Base-by-base conservation (phyloP, 2,113 vertebrate genomes). In the Hyla sarda region DNA sequence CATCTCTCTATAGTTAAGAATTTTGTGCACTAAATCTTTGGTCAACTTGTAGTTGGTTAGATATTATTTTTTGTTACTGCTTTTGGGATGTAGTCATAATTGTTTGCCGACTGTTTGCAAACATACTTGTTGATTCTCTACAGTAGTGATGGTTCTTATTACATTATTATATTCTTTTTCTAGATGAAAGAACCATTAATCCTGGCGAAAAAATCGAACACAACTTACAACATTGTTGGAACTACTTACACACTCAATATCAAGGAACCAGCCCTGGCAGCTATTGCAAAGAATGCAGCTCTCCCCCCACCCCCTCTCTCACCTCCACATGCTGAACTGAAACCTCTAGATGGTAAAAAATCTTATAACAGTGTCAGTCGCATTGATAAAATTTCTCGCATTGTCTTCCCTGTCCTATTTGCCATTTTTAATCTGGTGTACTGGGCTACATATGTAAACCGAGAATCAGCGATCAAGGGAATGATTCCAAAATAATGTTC, bases 331-430 rank as follows among this genome's bases (percentile, higher is more conserved):
- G 88, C 97, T 90, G 98, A 97, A 30, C 97, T 98, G 82, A 97
- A 96, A 82, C 94, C 97, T 30, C 92, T 93, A 30, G 97, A 99
- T 85, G 96, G 94, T 89, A 97, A 95, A 90, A 99, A 99, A 91
- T 97, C 98, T 30, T 99, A 98, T 95, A 99, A 99, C 92, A 99
- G 97, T 0, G 98, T 99, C 93, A 99, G 98, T 96, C 99, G 97
- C 94, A 97, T 99, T 91, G 98, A 99, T 95, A 99, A 99, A 94
- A 98, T 99, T 90, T 99, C 98, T 0, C 98, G 98, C 92, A 99
- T 99, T 82, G 96, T 99, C 90, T 99, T 99, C 91, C 98, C 98
- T 1, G 94, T 99, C 76, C 95, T 99, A 79, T 99, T 99, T 92
- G 98, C 97, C 92, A 98, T 99, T 90, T 99, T 99, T 93, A 99